Evolutionary conservation across 2,113 vertebrate species (phyloP), one percentile per base, ranked within the genome.

Genomic region (Hyla sarda): DNA sequence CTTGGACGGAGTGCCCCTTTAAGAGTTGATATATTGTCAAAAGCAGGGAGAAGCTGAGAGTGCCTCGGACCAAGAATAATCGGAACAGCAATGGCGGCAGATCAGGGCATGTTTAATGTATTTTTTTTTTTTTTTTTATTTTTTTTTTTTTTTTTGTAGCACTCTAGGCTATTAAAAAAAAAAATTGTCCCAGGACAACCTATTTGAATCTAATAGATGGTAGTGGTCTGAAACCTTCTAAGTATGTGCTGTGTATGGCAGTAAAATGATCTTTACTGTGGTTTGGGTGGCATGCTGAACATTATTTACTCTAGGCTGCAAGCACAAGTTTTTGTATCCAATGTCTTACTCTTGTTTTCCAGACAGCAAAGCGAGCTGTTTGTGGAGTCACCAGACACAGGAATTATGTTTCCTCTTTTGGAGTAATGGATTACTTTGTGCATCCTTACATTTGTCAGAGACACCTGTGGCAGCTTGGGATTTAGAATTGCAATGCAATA

Each of bases 401-500:
- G 69, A 58, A 74, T 74, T 41, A 6, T 17, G 16, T 56, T 83
- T 83, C 50, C 32, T 45, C 54, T 62, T 30, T 32, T 75, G 25
- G n/a, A 48, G 72, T 62, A 62, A 83, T 83, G 19, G 32, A 54
- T 75, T 74, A 25, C 34, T 12, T 58, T 65, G 72, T 62, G 41
- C 25, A 65, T 48, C 41, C 73, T 65, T 21, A 19, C 67, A 84
- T 62, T 84, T 62, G 72, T 84, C 56, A 60, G 54, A 30, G 60
- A 75, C 37, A 84, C 72, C 41, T 48, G 34, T 76, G 71, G 83
- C 23, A 76, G 72, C 60, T 1, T 16, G 72, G 14, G 34, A 48
- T 41, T 65, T 76, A 10, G 37, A 60, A 62, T n/a, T 65, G 72
- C 41, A 65, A 50, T 76, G 72, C 65, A 84, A 84, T 84, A 75